Conservation (phyloP, 2,113 vertebrate genomes). For the Beaufortia kweichowensis region DNA sequence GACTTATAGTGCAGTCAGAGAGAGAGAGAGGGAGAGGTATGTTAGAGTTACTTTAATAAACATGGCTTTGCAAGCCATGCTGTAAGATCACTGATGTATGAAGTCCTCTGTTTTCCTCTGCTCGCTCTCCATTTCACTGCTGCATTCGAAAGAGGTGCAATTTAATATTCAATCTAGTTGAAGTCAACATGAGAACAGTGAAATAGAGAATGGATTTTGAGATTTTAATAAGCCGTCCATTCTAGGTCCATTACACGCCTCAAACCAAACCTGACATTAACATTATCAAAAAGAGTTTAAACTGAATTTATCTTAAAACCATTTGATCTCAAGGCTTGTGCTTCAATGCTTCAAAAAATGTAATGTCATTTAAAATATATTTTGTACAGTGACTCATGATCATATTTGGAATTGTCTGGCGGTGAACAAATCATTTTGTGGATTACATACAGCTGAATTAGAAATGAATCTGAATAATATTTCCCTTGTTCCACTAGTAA, state of each 20-base stretch:
- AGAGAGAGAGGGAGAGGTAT: not conserved
- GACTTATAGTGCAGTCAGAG: not conserved
- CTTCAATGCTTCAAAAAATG: too few species aligned
- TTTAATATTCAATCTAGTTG: slow-evolving; percentile 30
- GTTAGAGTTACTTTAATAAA: slow-evolving; percentile 4
- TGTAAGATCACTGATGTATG: slow-evolving; percentile 15
- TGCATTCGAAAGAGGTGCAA: not conserved
- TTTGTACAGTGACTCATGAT: too few species aligned
- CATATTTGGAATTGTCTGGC: too few species aligned
- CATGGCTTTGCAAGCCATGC: not conserved
- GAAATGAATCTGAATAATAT: slow-evolving; percentile 15
- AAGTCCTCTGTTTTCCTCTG: slow-evolving; percentile 1
- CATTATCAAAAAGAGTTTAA: too few species aligned
- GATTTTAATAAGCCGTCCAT: slow-evolving; percentile 32
- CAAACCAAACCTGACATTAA: too few species aligned
- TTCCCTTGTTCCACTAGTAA: not conserved
- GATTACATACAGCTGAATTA: slow-evolving; percentile 12
- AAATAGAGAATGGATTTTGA: slow-evolving; percentile 19
- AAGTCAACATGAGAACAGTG: slow-evolving; percentile 12
- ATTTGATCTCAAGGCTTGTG: too few species aligned
- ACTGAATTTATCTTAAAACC: too few species aligned
- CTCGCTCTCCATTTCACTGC: not conserved
- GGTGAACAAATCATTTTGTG: not conserved
- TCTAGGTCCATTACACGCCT: slow-evolving; percentile 1
- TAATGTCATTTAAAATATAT: too few species aligned